These are phyloP conservation scores for Tipula vernalis DNA, from an alignment of 2,888 invertebrate species.

Conservation along the genomic window DNA sequence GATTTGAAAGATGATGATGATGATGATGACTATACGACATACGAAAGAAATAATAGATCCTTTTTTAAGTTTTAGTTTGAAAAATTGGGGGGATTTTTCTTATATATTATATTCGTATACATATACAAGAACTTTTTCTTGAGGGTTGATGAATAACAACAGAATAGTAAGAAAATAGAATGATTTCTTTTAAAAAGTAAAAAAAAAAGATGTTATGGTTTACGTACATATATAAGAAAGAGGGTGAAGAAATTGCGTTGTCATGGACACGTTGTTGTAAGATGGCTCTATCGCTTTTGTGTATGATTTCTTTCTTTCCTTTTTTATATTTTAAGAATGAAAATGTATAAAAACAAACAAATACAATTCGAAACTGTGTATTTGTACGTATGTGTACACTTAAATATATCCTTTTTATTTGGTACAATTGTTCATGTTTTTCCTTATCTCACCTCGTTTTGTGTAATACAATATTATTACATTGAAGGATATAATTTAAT, in stretches of 20 bases:
- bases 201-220: not conserved
- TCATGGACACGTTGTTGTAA: conserved; percentile 12
- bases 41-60: not conserved
- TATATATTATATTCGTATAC: not conserved
- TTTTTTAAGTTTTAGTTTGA: conserved; percentile 4
- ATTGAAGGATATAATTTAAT: not conserved
- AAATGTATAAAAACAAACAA: not conserved
- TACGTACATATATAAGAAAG: not conserved
- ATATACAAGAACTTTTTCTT: not conserved
- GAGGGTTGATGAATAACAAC: conserved; percentile 4
- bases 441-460: not conserved
- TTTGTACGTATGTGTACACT: not conserved
- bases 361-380: not conserved
- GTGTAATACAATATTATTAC: not conserved
- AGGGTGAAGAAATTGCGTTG: conserved; percentile 10
- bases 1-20: not conserved
- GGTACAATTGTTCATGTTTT: not conserved
- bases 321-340: not conserved
- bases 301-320: not conserved
- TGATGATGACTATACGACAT: not conserved
- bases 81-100: not conserved
- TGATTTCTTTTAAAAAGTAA: not conserved
- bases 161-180: conserved; percentile 4
- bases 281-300: conserved; percentile 5
- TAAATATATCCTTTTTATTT: not conserved